Conservation (phyloP, 2,888 invertebrate species). For the Mechanitis messenoides region DNA sequence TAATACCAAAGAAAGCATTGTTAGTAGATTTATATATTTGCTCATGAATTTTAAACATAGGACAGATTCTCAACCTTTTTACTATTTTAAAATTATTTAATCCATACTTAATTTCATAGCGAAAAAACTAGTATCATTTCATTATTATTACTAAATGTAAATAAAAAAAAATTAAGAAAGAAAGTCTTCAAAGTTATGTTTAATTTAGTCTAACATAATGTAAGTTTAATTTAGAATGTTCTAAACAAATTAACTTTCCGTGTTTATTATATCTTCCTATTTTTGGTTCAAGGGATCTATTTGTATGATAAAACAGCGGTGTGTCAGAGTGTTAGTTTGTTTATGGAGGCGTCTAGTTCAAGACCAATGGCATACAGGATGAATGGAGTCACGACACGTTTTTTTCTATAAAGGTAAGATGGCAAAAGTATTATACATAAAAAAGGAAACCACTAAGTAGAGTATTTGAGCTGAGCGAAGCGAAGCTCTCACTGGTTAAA, state of each 20-base stretch:
- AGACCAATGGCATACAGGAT: constrained; percentile 26
- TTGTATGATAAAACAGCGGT: constrained; percentile 31
- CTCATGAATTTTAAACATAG: constrained; percentile 5
- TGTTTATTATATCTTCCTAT: constrained; percentile 3
- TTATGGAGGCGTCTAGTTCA: constrained; percentile 24
- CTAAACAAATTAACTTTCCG: constrained; percentile 10
- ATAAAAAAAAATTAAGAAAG: not conserved
- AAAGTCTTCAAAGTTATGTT: not conserved
- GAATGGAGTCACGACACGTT: constrained; percentile 21
- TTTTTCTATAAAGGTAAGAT: no score
- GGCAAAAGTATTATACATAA: no score
- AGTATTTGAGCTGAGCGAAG: no score
- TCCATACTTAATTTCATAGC: no score
- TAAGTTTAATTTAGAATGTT: constrained; percentile 21
- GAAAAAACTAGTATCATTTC: no score
- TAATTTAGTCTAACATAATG: constrained; percentile 7
- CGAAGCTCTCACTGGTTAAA: no score
- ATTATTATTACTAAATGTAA: no score
- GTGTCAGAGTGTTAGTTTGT: constrained; percentile 37
- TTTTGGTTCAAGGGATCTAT: constrained; percentile 32
- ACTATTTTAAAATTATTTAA: not conserved
- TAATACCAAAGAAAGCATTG: no score
- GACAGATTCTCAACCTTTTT: not conserved
- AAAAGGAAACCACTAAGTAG: no score
- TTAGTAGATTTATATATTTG: no score